These are phyloP conservation scores for Vanessa cardui DNA, from an alignment of 2,888 invertebrate species.

Conservation along the genomic window DNA sequence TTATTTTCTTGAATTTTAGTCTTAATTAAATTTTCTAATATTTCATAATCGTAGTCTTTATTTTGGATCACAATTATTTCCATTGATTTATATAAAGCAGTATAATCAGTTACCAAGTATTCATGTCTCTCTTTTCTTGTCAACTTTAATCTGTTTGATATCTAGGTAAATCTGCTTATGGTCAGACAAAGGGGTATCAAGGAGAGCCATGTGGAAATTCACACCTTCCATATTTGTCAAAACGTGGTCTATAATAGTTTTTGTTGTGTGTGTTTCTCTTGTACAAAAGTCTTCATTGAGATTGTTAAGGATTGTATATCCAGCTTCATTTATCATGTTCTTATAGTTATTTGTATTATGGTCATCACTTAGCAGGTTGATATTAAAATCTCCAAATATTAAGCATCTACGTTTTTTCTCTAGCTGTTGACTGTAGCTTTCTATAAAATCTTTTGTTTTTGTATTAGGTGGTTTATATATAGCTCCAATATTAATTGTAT, in stretches of 20 bases:
- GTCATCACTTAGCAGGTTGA: background rate
- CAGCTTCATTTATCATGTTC: constrained; percentile 15
- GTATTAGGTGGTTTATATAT: constrained; percentile 41
- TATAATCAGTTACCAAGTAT: background rate
- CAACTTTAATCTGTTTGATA: constrained; percentile 4
- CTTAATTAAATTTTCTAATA: background rate
- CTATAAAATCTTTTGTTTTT: constrained; percentile 32
- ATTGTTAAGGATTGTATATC: constrained; percentile 21
- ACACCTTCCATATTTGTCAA: constrained; percentile 12
- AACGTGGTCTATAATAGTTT: constrained; percentile 30
- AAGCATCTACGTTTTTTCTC: constrained; percentile 13
- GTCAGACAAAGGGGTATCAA: constrained; percentile 24
- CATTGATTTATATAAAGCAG: background rate
- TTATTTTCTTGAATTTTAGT: background rate
- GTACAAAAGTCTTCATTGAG: constrained; percentile 13
- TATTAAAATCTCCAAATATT: background rate
- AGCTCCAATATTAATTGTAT: constrained; percentile 37
- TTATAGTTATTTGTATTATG: constrained; percentile 12
- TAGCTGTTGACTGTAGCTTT: constrained; percentile 33
- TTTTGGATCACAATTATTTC: background rate
- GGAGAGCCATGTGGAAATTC: constrained; percentile 19
- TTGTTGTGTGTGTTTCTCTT: constrained; percentile 19
- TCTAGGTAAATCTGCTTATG: constrained; percentile 28
- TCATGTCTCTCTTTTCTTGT: background rate
- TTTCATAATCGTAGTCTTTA: background rate